Base-by-base conservation (phyloP, 2,113 vertebrate genomes). In the Sorex fumeus region DNA sequence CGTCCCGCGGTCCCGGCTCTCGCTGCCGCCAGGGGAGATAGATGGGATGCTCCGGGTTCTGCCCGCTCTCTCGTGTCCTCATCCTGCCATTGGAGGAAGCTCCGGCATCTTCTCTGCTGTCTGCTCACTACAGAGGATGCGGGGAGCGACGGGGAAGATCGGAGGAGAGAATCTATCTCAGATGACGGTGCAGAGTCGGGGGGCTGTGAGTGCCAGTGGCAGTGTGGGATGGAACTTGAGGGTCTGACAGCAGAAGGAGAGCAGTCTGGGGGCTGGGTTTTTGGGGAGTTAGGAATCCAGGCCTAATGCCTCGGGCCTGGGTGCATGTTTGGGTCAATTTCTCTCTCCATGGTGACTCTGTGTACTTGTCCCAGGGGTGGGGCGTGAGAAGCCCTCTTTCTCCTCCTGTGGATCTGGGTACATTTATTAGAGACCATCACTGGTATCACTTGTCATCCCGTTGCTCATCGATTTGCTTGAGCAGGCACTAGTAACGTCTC, bases 341-440 rank as follows among this genome's bases (percentile, higher is more conserved):
- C 28, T 93, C 84, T 47, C 53, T 90, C 50, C 36, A 36, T 36
- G 40, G 57, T 86, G 90, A 91, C 79, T 91, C 47, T 93, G 64
- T 90, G 85, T 90, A 57, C 67, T 40, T 93, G 86, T 62, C n/a
- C 64, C 64, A 89, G 43, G 47, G n/a, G 7, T 34, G 76, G 21
- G 67, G 53, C 16, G 50, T 53, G 50, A 9, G 50, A 18, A 53
- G 11, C n/a, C 4, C 45, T 50, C 45, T 82, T 57, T 72, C 47
- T 69, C 32, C 81, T 18, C 45, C 36, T 32, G 4, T 32, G 27
- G 71, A 50, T 30, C 28, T 66, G 1, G 72, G 76, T 45, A 87
- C 36, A 91, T 84, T 94, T 93, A 85, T 88, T 76, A 93, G 90
- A 88, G 60, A 69, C 40, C 84, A 60, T n/a, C n/a, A n/a, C n/a